These are phyloP conservation scores for Drosophila punjabiensis DNA, from an alignment of 1,140 invertebrate genomes.

Conservation along the genomic window DNA sequence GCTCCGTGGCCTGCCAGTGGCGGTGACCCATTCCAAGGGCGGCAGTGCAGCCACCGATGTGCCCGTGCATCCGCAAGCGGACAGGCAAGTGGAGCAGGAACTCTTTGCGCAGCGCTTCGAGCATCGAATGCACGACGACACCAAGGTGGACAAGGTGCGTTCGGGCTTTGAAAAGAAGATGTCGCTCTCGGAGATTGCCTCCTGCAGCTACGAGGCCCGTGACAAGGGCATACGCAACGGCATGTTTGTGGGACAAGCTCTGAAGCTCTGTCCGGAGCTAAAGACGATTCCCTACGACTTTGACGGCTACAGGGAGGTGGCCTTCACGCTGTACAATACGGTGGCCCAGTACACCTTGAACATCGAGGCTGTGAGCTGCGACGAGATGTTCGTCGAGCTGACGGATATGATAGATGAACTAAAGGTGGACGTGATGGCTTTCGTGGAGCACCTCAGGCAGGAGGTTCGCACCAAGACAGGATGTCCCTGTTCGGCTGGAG, in stretches of 20 bases:
- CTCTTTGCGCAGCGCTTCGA: slow-evolving; percentile 86
- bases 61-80: slow-evolving; percentile 86
- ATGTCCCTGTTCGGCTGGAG: slow-evolving; percentile 96
- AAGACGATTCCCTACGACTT: slow-evolving; percentile 98
- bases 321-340: slow-evolving; percentile 94
- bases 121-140: slow-evolving; percentile 74
- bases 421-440: slow-evolving; percentile 89
- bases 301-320: slow-evolving; percentile 95
- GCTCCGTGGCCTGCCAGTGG: slow-evolving; percentile 93
- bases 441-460: slow-evolving; percentile 91
- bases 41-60: slow-evolving; percentile 66
- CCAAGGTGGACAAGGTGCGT: slow-evolving; percentile 71
- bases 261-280: slow-evolving; percentile 95
- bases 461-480: slow-evolving; percentile 93
- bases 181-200: slow-evolving; percentile 97
- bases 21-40: slow-evolving; percentile 95
- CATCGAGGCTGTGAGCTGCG: slow-evolving; percentile 98
- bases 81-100: slow-evolving; percentile 87
- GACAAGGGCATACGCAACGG: slow-evolving; percentile 95
- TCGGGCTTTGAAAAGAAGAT: slow-evolving; percentile 86
- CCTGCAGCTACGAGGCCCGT: slow-evolving; percentile 98
- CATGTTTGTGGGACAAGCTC: slow-evolving; percentile 96
- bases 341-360: slow-evolving; percentile 95
- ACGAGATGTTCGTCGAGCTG: slow-evolving; percentile 98
- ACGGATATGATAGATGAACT: slow-evolving; percentile 90